Base-by-base conservation (phyloP, 2,888 invertebrate species). In the Machimus rusticus region DNA sequence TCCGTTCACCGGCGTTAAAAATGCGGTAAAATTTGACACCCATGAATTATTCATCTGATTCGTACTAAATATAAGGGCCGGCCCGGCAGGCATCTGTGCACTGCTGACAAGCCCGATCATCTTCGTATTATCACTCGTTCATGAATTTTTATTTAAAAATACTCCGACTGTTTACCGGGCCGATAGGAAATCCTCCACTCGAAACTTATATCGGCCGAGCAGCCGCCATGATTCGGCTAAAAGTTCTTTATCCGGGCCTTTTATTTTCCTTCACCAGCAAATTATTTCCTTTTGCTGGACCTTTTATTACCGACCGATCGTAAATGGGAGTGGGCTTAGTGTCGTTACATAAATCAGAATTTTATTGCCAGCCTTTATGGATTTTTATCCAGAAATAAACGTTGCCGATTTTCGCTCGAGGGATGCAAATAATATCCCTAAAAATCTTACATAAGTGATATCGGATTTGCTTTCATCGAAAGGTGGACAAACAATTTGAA, bases 371-470 rank as follows among this genome's bases (percentile, higher is more conserved):
- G 82, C 34, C 82, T 34, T 82, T 82, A 82, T 82, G 82, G 66
- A 82, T 82, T 82, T 82, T 82, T 82, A 82, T 55, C 51, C 51
- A n/a, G n/a, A 51, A 46, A 79, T 79, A 79, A 51, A 55, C 34
- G 66, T 82, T 66, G 76, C 37, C 66, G 31, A 57, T 82, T 82
- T 82, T 82, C 31, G 82, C 57, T 34, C 37, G n/a, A 28, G 57
- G 82, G 82, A 82, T 82, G 82, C 82, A 82, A 82, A 82, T 82
- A 82, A 82, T 82, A 57, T 82, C 82, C 82, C 34, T 31, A 28
- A 37, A 66, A 79, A 82, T 82, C 82, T 57, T 82, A 82, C 55
- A 57, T 82, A 82, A 82, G 82, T 82, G 82, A 82, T 34, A 82
- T 82, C 66, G 57, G 57, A n/a, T 82, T 66, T 37, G 39, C n/a